Evolutionary conservation across 2,888 invertebrate genomes (phyloP), one percentile per base, ranked within the genome.

Genomic region (Itoplectis maculator): DNA sequence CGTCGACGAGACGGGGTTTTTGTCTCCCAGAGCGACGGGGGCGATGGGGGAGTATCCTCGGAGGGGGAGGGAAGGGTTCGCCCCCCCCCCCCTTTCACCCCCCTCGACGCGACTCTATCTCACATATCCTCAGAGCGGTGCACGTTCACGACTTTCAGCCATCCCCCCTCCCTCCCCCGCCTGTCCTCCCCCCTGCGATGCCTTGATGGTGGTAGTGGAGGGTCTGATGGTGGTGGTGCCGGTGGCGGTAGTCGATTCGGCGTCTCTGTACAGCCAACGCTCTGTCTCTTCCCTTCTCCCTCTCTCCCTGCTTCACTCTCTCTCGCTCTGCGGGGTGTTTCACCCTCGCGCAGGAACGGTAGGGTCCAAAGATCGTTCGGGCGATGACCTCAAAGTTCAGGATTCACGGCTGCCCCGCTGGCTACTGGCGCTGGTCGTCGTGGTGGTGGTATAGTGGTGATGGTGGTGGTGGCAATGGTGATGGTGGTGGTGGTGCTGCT

Each of bases 281-380:
- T 59, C 69, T 69, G n/a, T n/a, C n/a, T n/a, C n/a, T n/a, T n/a
- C n/a, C n/a, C n/a, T n/a, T n/a, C n/a, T n/a, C n/a, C n/a, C n/a
- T n/a, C n/a, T n/a, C n/a, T n/a, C n/a, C n/a, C n/a, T n/a, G n/a
- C n/a, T n/a, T n/a, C n/a, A n/a, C n/a, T n/a, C n/a, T n/a, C n/a
- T n/a, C n/a, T n/a, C n/a, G n/a, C 54, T 66, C 45, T 74, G 65
- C 63, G 82, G 87, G 86, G 86, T 85, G 84, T 85, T 86, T 89
- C 89, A 88, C 89, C 89, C 90, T 89, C 86, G 85, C 85, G 85
- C 87, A 86, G 86, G 88, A 88, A 89, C 88, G 88, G 86, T 88
- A 87, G 89, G 88, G 90, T 88, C 90, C 90, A 90, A 91, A 91
- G 91, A 91, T 91, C 91, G 91, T 90, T 89, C 91, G 91, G 90